Evolutionary conservation across 2,888 invertebrate genomes (phyloP), one percentile per base, ranked within the genome.

Genomic region (Drosophila vallismaia): DNA sequence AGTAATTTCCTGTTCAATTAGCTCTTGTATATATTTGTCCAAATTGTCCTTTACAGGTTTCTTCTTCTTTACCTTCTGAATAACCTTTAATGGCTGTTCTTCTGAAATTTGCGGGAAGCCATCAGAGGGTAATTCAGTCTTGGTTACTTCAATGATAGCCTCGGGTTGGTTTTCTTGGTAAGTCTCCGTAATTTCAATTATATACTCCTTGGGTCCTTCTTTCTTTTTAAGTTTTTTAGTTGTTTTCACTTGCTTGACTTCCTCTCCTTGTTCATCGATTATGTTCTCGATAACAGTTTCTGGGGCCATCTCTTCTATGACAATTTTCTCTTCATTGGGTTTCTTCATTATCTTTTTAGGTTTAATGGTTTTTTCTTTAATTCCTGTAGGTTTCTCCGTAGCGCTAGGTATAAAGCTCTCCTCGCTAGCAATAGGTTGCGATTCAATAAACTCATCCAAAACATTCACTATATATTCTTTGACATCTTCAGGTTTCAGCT

Each of bases 71-170:
- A 78, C 70, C 57, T 87, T 88, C 38, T 89, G 83, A 7, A 83
- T 55, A 31, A 89, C 71, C 46, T 88, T 88, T 28, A 71, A 57
- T 7, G 86, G 77, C 12, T 75, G 57, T 2, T 74, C 51, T 7
- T 52, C 62, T 5, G 54, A 44, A 4, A 49, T n/a, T 26, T 36
- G 19, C 5, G 40, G 29, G 7, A 59, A 29, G 36, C 86, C 76
- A 3, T 77, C 77, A 52, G 58, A 74, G 24, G 36, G 85, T 75
- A 74, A 68, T 45, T 79, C 90, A 49, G 89, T 88, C 57, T 90
- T 90, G 28, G 91, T 90, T 10, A 92, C 89, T 14, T 91, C 89
- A 1, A 92, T 90, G 36, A 91, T 86, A 7, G 92, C 92, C 87
- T 92, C 88, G 2, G 87, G 83, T 24, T 91, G 88, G 4, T 89